phyloP scores from a whole-genome alignment of 2,113 vertebrate genomes.

The Glaucomys volans region DNA sequence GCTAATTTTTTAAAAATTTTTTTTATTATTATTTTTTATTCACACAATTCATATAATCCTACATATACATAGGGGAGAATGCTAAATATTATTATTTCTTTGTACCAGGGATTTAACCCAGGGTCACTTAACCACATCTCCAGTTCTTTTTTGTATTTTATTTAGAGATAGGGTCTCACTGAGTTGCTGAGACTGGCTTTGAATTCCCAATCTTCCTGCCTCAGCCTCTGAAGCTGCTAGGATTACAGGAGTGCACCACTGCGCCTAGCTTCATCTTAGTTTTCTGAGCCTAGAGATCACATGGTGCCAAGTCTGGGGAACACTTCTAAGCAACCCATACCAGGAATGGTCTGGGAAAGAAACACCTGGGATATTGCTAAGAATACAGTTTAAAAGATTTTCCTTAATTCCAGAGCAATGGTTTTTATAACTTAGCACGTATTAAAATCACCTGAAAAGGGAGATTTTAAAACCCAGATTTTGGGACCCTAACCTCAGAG shows the following conservation, averaged over 20 bases:
- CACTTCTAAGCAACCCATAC: conserved; percentile 25
- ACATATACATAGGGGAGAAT: too few species aligned
- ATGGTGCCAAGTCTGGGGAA: not conserved
- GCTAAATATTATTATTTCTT: too few species aligned
- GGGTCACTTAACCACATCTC: too few species aligned
- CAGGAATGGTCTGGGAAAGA: not conserved
- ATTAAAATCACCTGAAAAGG: conserved; percentile 4
- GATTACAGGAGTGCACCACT: too few species aligned
- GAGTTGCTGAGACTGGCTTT: too few species aligned
- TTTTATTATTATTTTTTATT: too few species aligned
- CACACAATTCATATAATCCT: too few species aligned
- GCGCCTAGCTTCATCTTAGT: not conserved
- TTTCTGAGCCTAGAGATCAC: not conserved
- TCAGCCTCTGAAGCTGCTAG: too few species aligned
- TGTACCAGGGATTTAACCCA: too few species aligned
- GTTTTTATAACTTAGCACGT: not conserved
- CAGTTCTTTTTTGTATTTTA: too few species aligned
- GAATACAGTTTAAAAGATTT: conserved; percentile 1
- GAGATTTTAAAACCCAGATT: conserved; percentile 11
- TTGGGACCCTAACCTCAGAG: not conserved
- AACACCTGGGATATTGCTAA: not conserved
- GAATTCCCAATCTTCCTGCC: too few species aligned
- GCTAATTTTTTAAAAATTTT: not conserved
- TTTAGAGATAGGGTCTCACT: too few species aligned
- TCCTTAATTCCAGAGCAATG: conserved; percentile 31